Evolutionary conservation across 1,140 invertebrate genomes (phyloP).

Genomic region (Drusus annulatus): DNA sequence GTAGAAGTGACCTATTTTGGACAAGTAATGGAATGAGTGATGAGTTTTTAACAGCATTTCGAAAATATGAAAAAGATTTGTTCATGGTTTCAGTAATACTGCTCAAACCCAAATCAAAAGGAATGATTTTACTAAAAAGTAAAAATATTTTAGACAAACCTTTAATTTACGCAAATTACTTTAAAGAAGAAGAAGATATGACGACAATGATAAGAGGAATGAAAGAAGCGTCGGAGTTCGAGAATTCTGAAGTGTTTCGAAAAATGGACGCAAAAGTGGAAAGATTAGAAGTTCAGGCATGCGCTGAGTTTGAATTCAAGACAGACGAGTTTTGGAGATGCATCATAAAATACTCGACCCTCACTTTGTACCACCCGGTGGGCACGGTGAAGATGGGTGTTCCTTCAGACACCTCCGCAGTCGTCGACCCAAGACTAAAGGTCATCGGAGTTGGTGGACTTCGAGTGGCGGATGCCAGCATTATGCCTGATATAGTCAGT

Average conservation of each 20-base stretch:
- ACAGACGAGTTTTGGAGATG: conserved; percentile 77
- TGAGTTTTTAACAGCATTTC: conserved; percentile 68
- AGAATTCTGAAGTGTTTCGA: conserved; percentile 68
- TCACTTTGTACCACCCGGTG: conserved; percentile 79
- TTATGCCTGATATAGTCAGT: conserved; percentile 79
- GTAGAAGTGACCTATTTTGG: conserved; percentile 46
- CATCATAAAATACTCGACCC: conserved; percentile 72
- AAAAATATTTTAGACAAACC: conserved; percentile 75
- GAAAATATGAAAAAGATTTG: conserved; percentile 56
- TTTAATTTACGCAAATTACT: conserved; percentile 78
- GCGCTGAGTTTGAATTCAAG: conserved; percentile 62
- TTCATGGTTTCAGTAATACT: background rate
- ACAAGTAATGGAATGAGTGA: conserved; percentile 65
- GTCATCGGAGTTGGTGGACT: conserved; percentile 75
- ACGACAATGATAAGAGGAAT: conserved; percentile 71
- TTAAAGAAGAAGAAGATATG: conserved; percentile 72
- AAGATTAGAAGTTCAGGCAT: conserved; percentile 65
- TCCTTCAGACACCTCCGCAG: conserved; percentile 70
- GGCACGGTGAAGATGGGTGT: conserved; percentile 80
- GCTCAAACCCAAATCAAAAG: conserved; percentile 74
- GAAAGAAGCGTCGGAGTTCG: conserved; percentile 67
- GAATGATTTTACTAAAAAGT: conserved; percentile 71
- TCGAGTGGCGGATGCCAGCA: conserved; percentile 80
- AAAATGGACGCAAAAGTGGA: conserved; percentile 63
- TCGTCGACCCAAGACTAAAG: conserved; percentile 74